These are phyloP conservation scores for Bombylius discolor DNA, from an alignment of 2,888 invertebrate genomes.

Conservation along the genomic window DNA sequence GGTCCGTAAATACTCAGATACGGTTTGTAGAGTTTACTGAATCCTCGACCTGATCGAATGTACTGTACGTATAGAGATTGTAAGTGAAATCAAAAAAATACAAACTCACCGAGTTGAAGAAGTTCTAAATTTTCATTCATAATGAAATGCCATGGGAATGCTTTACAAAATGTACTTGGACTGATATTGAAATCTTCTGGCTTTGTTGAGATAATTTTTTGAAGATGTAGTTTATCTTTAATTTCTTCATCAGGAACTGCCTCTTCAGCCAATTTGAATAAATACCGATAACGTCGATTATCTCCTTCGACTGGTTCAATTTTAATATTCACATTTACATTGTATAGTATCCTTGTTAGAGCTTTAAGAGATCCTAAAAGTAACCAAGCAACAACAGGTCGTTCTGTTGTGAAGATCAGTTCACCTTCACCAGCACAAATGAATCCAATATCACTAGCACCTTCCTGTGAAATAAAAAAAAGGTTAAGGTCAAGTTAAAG, in stretches of 20 bases:
- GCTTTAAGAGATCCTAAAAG: slow-evolving; percentile 65
- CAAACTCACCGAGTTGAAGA: slow-evolving; percentile 58
- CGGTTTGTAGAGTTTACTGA: slow-evolving; percentile 70
- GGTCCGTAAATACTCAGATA: slow-evolving; percentile 55
- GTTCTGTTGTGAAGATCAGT: slow-evolving; percentile 65
- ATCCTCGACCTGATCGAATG: slow-evolving; percentile 50
- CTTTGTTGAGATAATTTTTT: slow-evolving; percentile 30
- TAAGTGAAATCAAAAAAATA: neutral
- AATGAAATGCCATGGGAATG: slow-evolving; percentile 97
- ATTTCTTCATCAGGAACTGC: slow-evolving; percentile 26
- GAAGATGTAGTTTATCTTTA: slow-evolving; percentile 23
- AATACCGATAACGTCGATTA: slow-evolving; percentile 33
- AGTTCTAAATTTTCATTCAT: slow-evolving; percentile 75
- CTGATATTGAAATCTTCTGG: slow-evolving; percentile 60
- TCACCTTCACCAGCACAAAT: slow-evolving; percentile 43
- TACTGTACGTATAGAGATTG: too few species aligned
- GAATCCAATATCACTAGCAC: slow-evolving; percentile 34
- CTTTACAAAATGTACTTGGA: slow-evolving; percentile 79
- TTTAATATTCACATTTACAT: slow-evolving; percentile 56
- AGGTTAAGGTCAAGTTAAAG: too few species aligned
- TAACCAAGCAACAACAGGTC: slow-evolving; percentile 64
- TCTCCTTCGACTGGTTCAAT: slow-evolving; percentile 38
- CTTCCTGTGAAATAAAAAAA: slow-evolving; percentile 20
- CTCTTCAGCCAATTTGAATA: slow-evolving; percentile 30
- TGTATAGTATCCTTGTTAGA: slow-evolving; percentile 58